Evolutionary conservation across 1,140 invertebrate genomes (phyloP).

Genomic region (Charaxes varanes): DNA sequence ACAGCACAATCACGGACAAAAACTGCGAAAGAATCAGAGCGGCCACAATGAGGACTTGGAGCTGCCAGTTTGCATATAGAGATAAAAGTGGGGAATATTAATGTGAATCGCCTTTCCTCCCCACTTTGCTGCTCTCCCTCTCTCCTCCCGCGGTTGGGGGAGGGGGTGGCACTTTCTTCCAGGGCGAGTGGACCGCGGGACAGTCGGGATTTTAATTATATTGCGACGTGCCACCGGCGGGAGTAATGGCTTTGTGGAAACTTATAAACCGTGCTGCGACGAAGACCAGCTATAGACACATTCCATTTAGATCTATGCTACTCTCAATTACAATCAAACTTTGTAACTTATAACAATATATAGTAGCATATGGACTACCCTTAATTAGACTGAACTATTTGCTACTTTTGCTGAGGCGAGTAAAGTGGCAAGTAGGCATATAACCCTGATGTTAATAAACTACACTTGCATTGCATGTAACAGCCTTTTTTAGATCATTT

Average conservation of each 20-base stretch:
- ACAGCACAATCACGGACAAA: constrained; percentile 64
- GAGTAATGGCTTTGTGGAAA: constrained; percentile 49
- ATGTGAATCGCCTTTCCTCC: constrained; percentile 52
- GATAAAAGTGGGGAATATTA: constrained; percentile 74
- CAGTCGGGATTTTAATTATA: constrained; percentile 72
- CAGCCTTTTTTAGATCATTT: too few species aligned
- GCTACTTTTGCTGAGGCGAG: neutral
- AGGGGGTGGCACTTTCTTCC: constrained; percentile 47
- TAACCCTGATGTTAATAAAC: too few species aligned
- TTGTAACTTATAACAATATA: too few species aligned
- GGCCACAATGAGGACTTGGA: constrained; percentile 66
- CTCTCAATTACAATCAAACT: too few species aligned
- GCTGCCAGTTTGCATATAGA: constrained; percentile 73
- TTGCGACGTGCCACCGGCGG: constrained; percentile 56
- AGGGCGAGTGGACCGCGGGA: constrained; percentile 61
- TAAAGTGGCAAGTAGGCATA: too few species aligned
- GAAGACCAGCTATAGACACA: too few species aligned
- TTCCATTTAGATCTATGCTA: too few species aligned
- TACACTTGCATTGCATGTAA: too few species aligned
- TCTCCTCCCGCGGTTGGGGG: constrained; percentile 19
- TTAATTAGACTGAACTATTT: neutral
- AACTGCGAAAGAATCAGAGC: constrained; percentile 58
- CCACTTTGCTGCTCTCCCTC: constrained; percentile 14
- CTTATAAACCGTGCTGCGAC: too few species aligned
- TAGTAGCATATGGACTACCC: neutral